Base-by-base conservation (phyloP, 2,113 vertebrate species). In the Gallinago paraguaiae region DNA sequence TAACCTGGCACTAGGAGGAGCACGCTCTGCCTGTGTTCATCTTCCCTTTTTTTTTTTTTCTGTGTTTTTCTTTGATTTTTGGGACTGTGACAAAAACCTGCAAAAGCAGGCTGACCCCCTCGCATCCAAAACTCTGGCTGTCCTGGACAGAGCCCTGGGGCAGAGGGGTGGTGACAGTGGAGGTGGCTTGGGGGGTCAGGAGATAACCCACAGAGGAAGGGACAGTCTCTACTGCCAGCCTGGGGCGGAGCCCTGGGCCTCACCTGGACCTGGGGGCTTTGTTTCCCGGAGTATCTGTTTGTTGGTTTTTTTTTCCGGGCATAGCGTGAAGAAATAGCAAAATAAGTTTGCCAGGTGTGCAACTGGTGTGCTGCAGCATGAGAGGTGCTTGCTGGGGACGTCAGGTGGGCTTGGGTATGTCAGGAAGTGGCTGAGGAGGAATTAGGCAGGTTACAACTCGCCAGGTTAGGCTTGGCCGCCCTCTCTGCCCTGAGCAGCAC, bases 311-410 rank as follows among this genome's bases (percentile, higher is more conserved):
- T 96, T 85, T 82, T 77, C 27, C 56, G 35, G 79, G 53, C 2
- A 0, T 24, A 30, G 31, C 0, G 17, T 65, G 79, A 30, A 39
- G 18, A 56, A 87, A 46, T 69, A 1, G 17, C 1, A 0, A 45
- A 63, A 75, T 39, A 35, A 22, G 68, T 83, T 80, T 10, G 53
- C 33, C 43, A 78, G 82, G 68, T 77, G 37, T 50, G 65, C 57
- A 71, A 4, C 6, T 0, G 1, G 51, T 51, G 76, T 67, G 72
- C 60, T 0, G 11, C 46, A 20, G 88, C 51, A 3, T 0, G 8
- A 37, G 79, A 63, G 86, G 64, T 1, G 1, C 79, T 11, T 1
- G 3, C 30, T 2, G 2, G 56, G 64, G 35, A 37, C 41, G 54
- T 61, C 48, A 19, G 48, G 15, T 2, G 25, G 35, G 59, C 27